Base-by-base conservation (phyloP, 1,140 invertebrate species). In the Atta cephalotes region DNA sequence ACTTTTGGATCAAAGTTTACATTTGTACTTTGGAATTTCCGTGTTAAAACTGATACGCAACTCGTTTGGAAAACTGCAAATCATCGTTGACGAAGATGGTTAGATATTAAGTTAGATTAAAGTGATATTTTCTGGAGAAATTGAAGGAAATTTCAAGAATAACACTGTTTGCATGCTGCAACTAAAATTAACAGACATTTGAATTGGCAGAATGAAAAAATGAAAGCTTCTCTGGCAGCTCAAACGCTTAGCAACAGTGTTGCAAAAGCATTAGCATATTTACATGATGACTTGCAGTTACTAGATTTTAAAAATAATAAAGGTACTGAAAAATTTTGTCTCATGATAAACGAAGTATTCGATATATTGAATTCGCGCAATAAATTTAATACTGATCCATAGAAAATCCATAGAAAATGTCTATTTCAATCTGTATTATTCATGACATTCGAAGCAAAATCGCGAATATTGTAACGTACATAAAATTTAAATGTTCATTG, bases 131-230 rank as follows among this genome's bases (percentile, higher is more conserved):
- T 4, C 60, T 62, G 25, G 10, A 62, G 9, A 62, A 62, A 28
- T 62, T 62, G 25, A 12, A 25, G 25, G 25, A 25, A 25, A 62
- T 62, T 62, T 62, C 60, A 28, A 28, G 60, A 62, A 14, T 10
- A 62, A 62, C 10, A 62, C 0, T 21, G 60, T 62, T 62, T 62
- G 25, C 60, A 62, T 12, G 25, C 25, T 25, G 60, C 60, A 14
- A 62, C 21, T 25, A 62, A 62, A 62, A 12, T 62, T 62, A 9
- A 21, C 21, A 62, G 25, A 10, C 60, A 62, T 62, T 28, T 62
- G 60, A 65, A 35, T 62, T 62, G 60, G 60, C 60, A 28, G 3
- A 62, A 62, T 62, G 60, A 62, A 28, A 62, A 62, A 62, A 62
- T 62, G 21, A 28, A 62, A 18, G 60, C 28, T 28, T 62, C 14